Evolutionary conservation across 1,140 invertebrate species (phyloP).

Genomic region (Trichoplusia ni): DNA sequence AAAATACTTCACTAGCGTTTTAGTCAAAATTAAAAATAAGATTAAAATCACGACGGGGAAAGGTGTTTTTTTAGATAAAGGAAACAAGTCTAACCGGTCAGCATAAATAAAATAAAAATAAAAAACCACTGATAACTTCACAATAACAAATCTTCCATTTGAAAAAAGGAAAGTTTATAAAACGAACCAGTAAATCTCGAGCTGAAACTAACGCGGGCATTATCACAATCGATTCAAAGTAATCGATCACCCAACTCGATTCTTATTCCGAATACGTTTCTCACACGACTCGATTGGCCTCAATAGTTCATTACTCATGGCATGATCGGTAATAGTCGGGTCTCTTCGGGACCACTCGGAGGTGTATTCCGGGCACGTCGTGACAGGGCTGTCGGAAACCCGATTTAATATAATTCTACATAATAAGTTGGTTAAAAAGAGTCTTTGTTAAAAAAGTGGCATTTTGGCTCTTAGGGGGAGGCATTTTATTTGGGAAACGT

Average conservation of each 20-base stretch:
- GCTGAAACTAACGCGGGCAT: background rate
- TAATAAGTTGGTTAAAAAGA: constrained; percentile 6
- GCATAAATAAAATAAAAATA: too few relatives aligned
- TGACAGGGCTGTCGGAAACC: background rate
- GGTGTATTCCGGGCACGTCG: constrained; percentile 5
- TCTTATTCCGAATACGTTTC: constrained; percentile 15
- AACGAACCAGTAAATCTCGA: background rate
- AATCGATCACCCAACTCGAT: constrained; percentile 15
- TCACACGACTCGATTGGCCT: constrained; percentile 23
- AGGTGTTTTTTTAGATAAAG: too few relatives aligned
- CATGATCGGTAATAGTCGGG: background rate
- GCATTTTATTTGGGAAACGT: too few relatives aligned
- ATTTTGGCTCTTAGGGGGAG: too few relatives aligned
- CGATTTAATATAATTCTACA: constrained; percentile 9
- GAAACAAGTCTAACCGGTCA: too few relatives aligned
- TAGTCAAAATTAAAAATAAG: too few relatives aligned
- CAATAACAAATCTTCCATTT: too few relatives aligned
- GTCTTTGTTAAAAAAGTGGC: too few relatives aligned
- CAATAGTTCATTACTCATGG: constrained; percentile 30
- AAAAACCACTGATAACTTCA: too few relatives aligned
- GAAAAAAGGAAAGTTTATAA: background rate
- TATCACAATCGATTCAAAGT: constrained; percentile 15
- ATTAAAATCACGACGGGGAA: too few relatives aligned
- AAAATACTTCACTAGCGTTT: too few relatives aligned
- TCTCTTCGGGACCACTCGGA: background rate